A percentile compares a stretch with the other conserved stretches of the same genome.
Evolutionary conservation across 2,888 invertebrate species (phyloP).

Genomic region (Sinohyriopsis cumingii): DNA sequence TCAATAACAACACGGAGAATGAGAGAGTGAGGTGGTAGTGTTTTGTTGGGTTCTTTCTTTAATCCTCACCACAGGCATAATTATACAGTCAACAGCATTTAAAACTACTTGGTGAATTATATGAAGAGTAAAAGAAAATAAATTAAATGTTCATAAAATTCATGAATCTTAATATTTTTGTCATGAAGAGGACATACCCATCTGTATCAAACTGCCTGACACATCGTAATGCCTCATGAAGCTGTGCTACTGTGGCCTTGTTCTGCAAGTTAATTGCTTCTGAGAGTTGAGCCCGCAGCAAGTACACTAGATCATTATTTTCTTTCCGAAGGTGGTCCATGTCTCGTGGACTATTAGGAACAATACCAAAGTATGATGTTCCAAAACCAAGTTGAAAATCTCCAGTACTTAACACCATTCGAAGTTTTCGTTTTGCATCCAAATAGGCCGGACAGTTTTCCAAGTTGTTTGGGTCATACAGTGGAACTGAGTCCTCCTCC

Average conservation of each 20-base stretch:
- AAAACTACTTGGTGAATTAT: too few species aligned
- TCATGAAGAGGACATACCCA: slow-evolving; percentile 69
- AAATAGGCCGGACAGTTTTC: slow-evolving; percentile 78
- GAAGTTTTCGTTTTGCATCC: slow-evolving; percentile 89
- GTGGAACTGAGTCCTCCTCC: slow-evolving; percentile 49
- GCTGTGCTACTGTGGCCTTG: slow-evolving; percentile 83
- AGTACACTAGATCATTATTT: slow-evolving; percentile 64
- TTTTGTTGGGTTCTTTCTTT: too few species aligned
- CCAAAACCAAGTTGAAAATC: slow-evolving; percentile 74
- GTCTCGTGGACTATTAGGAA: slow-evolving; percentile 44
- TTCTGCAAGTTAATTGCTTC: slow-evolving; percentile 87
- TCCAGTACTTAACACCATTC: slow-evolving; percentile 91
- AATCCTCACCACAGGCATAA: too few species aligned
- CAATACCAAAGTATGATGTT: slow-evolving; percentile 15
- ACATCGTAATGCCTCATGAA: slow-evolving; percentile 88
- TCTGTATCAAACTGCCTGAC: slow-evolving; percentile 81
- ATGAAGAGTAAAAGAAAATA: too few species aligned
- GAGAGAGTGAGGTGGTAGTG: too few species aligned
- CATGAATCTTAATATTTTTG: too few species aligned
- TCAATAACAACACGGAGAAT: too few species aligned
- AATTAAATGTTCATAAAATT: too few species aligned
- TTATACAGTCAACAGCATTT: too few species aligned
- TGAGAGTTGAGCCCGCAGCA: slow-evolving; percentile 79
- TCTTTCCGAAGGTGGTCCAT: slow-evolving; percentile 36
- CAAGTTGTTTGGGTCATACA: slow-evolving; percentile 75